Evolutionary conservation across 2,888 invertebrate species (phyloP), one percentile per base, ranked within the genome.

Genomic region (Catotricha subobsoleta): DNA sequence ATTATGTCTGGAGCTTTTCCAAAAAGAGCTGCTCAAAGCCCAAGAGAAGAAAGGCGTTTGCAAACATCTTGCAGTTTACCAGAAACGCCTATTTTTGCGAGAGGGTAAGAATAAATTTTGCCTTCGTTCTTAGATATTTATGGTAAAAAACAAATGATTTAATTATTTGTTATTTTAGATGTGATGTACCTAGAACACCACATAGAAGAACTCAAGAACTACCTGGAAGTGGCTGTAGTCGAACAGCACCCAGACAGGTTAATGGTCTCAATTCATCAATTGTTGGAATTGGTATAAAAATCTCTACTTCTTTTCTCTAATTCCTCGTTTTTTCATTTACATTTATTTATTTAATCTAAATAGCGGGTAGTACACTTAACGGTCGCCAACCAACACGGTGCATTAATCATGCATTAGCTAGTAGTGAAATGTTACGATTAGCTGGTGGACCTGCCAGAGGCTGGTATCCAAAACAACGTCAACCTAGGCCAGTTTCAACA

Each of bases 61-160:
- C 84, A 84, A 60, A 84, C 84, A 3, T 84, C 84, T 1, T 84
- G 83, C 50, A 84, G 84, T 53, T 66, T 86, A 44, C 86, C 86
- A n/a, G 86, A 86, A 65, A 86, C 86, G 2, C 84, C 86, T 1
- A 83, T 86, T 46, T 86, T 86, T 59, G 81, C 83, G 3, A 69
- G 86, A 48, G 82, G 82, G 62, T 62, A 47, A 47, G 38, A 19
- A 18, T n/a, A n/a, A n/a, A n/a, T n/a, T n/a, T n/a, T n/a, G n/a
- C n/a, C n/a, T n/a, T n/a, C n/a, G n/a, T n/a, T n/a, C n/a, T n/a
- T n/a, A n/a, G n/a, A n/a, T n/a, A n/a, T n/a, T n/a, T n/a, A n/a
- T n/a, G n/a, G n/a, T n/a, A n/a, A n/a, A n/a, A n/a, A 42, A 36
- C 16, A 16, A 10, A 19, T 31, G 12, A 13, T 34, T 40, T 39